Conservation (phyloP, 2,888 invertebrate species). For the Tetanocera ferruginea region DNA sequence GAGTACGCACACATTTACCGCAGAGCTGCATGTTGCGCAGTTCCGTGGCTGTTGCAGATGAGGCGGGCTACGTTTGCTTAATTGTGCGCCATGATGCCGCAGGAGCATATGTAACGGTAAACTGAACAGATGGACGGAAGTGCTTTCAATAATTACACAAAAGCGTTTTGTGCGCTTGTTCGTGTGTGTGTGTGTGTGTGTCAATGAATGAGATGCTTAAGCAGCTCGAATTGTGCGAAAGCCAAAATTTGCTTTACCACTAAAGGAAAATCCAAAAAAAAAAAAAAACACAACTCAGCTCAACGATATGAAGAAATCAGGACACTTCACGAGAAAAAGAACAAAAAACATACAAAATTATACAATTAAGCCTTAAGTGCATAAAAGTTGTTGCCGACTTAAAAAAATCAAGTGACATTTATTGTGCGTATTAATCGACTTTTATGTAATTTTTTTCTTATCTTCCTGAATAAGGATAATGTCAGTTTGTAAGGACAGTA, state of each 20-base stretch:
- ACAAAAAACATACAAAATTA: neutral
- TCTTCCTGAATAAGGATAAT: too few species aligned
- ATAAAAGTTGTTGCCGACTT: too few species aligned
- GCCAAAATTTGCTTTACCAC: neutral
- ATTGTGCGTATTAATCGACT: too few species aligned
- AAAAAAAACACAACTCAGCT: neutral
- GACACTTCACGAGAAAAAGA: too few species aligned
- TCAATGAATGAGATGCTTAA: neutral
- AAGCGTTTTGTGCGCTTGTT: neutral
- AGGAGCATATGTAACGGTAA: neutral
- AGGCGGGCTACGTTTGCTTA: neutral
- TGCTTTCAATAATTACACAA: conserved; percentile 5
- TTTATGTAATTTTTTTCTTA: too few species aligned
- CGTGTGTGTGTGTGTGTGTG: neutral
- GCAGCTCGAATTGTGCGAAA: neutral
- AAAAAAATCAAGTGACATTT: too few species aligned
- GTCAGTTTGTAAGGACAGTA: too few species aligned
- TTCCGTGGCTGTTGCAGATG: neutral
- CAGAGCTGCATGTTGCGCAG: neutral
- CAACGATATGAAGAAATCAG: too few species aligned
- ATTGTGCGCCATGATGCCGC: neutral
- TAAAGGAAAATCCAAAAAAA: neutral
- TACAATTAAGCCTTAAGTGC: neutral
- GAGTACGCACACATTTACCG: too few species aligned
- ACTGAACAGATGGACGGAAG: conserved; percentile 11